Evolutionary conservation across 2,888 invertebrate species (phyloP).

Genomic region (Caenorhabditis sp.): DNA sequence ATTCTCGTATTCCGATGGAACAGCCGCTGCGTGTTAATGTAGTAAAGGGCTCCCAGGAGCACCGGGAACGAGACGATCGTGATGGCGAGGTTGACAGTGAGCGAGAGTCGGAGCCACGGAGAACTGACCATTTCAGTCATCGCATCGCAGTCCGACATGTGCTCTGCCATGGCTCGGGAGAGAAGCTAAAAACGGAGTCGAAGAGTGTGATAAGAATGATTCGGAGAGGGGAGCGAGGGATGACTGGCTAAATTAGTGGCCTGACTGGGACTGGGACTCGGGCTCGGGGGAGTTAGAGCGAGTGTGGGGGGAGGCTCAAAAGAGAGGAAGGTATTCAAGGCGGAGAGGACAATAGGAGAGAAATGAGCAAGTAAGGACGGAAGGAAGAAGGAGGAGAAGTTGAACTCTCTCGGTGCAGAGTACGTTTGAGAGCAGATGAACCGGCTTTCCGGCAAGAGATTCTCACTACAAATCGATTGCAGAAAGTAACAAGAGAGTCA

Average conservation of each 20-base stretch:
- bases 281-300: constrained; percentile 6
- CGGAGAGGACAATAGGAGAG: constrained; percentile 32
- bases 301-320: neutral
- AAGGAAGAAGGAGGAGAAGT: constrained; percentile 16
- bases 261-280: neutral
- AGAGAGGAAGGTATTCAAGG: constrained; percentile 1
- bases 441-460: constrained; percentile 17
- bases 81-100: constrained; percentile 26
- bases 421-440: constrained; percentile 22
- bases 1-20: constrained; percentile 48
- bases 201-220: constrained; percentile 2
- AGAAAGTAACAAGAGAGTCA: too few species aligned
- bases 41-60: constrained; percentile 7
- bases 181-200: neutral
- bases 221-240: neutral
- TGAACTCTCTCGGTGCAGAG: constrained; percentile 28
- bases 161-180: neutral
- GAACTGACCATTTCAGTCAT: constrained; percentile 46
- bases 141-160: constrained; percentile 27
- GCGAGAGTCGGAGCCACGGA: constrained; percentile 32
- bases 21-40: constrained; percentile 21
- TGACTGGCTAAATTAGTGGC: constrained; percentile 8
- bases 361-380: constrained; percentile 35
- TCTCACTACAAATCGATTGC: neutral
- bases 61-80: constrained; percentile 37